Base-by-base conservation (phyloP, 2,888 invertebrate species). In the Nomada fabriciana region DNA sequence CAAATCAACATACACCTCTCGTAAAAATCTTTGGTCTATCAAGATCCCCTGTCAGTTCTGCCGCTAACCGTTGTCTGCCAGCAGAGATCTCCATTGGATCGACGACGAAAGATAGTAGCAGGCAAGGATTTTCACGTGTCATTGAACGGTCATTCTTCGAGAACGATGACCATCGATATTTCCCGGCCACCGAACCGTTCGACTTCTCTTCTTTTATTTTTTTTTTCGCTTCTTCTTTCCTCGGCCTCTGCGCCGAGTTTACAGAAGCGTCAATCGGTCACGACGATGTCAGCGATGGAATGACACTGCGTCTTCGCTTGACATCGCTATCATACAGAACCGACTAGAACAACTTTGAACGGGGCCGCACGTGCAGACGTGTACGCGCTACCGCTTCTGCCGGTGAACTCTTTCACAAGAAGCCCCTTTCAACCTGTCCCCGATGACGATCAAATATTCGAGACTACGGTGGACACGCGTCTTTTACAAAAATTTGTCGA, bases 401-500 rank as follows among this genome's bases (percentile, higher is more conserved):
- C 61, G 63, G 52, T n/a, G 63, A 63, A 61, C 67, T 79, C 68
- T 71, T 65, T 55, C 60, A 47, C 67, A 60, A 67, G 78, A 81
- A 82, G 81, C 71, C 85, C 82, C 82, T 72, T 74, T 84, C 84
- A 70, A 71, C 89, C 86, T 86, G 87, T 86, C 83, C 80, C 84
- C 67, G 73, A 59, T 68, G 70, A 57, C 60, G 85, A 82, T 88
- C 88, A 89, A 90, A 90, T 88, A 91, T 90, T 89, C 65, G 60
- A 82, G 52, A 29, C 59, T 23, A 25, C 29, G 64, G 75, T 57
- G 52, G 61, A 61, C 64, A 50, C 76, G 76, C 57, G 69, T 57
- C 82, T 81, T 81, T 83, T 52, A n/a, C n/a, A 75, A 82, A 73
- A 84, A 82, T 88, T 87, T 82, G 81, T 84, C 60, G 4, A 43